phyloP scores from a whole-genome alignment of 2,113 vertebrate species.

The human (Homo sapiens) region GRCh38 chr6:86914501-86915000 shows the following conservation, averaged over 20 bases:
- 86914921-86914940: background rate
- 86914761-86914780: constrained; percentile 17
- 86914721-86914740: constrained; percentile 13
- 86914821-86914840: background rate
- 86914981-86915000: background rate
- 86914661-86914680: background rate
- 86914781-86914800: constrained; percentile 2
- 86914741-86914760: background rate
- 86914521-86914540: background rate
- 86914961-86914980: background rate
- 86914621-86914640: constrained; percentile 5
- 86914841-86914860: background rate
- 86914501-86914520: background rate
- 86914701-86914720: constrained; percentile 42
- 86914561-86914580: background rate
- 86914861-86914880: background rate
- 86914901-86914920: background rate
- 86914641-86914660: background rate
- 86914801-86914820: background rate
- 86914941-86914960: background rate
- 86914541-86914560: background rate
- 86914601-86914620: background rate
- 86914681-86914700: constrained; percentile 7
- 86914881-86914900: background rate
- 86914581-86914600: background rate